Evolutionary conservation across 1,140 invertebrate species (phyloP).

Genomic region (Argopecten irradians): DNA sequence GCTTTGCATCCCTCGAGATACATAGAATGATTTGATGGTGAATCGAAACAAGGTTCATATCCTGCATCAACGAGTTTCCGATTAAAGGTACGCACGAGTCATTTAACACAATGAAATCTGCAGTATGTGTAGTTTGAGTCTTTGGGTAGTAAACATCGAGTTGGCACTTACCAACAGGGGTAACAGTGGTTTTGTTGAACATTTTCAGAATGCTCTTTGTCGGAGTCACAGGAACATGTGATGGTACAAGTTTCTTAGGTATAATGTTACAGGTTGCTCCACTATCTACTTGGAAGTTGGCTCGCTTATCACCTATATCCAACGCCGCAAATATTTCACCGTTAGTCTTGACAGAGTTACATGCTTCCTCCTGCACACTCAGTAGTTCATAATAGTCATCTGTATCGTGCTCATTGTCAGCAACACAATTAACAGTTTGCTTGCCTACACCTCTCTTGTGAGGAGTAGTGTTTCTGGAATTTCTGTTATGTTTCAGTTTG

Average conservation of each 20-base stretch:
- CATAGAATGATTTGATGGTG: too few species aligned
- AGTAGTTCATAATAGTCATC: too few species aligned
- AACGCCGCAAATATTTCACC: not conserved
- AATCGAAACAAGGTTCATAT: too few species aligned
- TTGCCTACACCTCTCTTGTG: too few species aligned
- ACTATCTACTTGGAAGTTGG: slow-evolving; percentile 35
- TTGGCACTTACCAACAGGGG: slow-evolving; percentile 40
- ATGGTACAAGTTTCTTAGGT: not conserved
- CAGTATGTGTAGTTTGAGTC: slow-evolving; percentile 33
- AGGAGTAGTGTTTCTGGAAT: too few species aligned
- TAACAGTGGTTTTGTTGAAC: slow-evolving; percentile 39
- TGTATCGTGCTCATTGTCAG: too few species aligned
- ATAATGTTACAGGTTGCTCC: slow-evolving; percentile 31
- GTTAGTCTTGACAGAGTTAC: too few species aligned
- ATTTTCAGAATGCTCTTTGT: slow-evolving; percentile 26
- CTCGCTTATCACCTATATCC: not conserved
- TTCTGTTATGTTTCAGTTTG: too few species aligned
- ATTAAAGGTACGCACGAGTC: not conserved
- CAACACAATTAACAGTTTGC: too few species aligned
- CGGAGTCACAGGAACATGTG: not conserved
- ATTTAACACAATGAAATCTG: slow-evolving; percentile 34
- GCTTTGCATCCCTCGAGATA: too few species aligned
- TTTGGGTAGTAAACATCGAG: slow-evolving; percentile 31
- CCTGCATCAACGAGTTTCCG: too few species aligned
- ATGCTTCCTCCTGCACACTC: too few species aligned